Conservation (phyloP, 1,140 invertebrate species). For the Chrysomallon squamiferum region DNA sequence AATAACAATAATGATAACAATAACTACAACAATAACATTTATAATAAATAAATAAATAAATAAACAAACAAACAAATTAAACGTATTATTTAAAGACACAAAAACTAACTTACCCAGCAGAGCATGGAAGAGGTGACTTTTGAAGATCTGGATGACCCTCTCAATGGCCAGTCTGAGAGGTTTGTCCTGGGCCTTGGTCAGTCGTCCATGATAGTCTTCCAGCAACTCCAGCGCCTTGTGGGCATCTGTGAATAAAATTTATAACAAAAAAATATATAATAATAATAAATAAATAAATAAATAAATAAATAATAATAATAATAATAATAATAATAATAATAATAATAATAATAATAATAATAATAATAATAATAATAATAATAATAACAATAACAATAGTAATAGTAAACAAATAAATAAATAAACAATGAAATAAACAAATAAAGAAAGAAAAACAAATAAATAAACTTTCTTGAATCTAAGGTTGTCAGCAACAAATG, state of each 20-base stretch:
- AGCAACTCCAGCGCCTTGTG: slow-evolving; percentile 95
- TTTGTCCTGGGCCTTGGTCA: slow-evolving; percentile 90
- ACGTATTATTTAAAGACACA: slow-evolving; percentile 65
- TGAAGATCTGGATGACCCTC: slow-evolving; percentile 96
- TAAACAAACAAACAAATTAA: too few species aligned
- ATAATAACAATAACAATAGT: too few species aligned
- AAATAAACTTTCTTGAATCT: too few species aligned
- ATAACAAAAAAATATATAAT: too few species aligned
- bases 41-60: too few species aligned
- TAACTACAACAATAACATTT: too few species aligned
- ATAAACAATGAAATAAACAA: too few species aligned
- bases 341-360: neutral
- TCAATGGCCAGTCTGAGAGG: slow-evolving; percentile 94
- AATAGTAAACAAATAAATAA: too few species aligned
- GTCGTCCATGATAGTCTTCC: slow-evolving; percentile 94
- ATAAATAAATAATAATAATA: neutral
- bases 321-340: neutral
- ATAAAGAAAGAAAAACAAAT: too few species aligned
- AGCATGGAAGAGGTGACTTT: slow-evolving; percentile 95
- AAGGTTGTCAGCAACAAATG: too few species aligned
- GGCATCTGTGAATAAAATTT: slow-evolving; percentile 80
- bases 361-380: too few species aligned
- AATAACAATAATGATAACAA: too few species aligned
- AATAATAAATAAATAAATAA: neutral
- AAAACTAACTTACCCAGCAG: slow-evolving; percentile 83